Conservation (phyloP, 2,113 vertebrate genomes). For the Corythornis vintsioides region DNA sequence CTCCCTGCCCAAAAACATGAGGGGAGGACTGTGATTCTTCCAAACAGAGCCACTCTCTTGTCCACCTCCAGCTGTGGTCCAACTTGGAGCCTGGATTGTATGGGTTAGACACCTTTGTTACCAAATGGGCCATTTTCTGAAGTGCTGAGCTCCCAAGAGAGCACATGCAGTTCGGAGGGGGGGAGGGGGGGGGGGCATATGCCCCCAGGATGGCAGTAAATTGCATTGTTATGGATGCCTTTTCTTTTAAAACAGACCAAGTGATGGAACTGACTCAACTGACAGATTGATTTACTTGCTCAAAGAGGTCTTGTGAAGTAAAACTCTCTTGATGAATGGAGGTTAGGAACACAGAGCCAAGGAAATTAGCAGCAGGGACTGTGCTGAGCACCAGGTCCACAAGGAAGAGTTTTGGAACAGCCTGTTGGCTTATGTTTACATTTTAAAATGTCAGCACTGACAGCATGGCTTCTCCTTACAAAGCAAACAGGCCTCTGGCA, state of each 20-base stretch:
- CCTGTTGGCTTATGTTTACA: not conserved
- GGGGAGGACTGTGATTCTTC: not conserved
- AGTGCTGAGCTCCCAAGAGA: not conserved
- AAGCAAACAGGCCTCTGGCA: not conserved
- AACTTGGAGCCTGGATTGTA: not conserved
- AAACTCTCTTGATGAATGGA: not conserved
- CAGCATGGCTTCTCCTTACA: not conserved
- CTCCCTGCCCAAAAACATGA: not conserved
- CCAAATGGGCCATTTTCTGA: not conserved
- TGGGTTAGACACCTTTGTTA: not conserved
- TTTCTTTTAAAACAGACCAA: not conserved
- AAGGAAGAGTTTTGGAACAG: not conserved
- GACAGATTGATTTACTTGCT: not conserved
- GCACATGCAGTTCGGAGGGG: not conserved
- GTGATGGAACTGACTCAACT: not conserved
- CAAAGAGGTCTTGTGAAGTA: not conserved
- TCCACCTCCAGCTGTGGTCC: not conserved
- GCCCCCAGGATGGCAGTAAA: not conserved
- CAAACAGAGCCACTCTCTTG: not conserved
- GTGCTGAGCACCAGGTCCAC: not conserved
- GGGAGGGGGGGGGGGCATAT: not conserved
- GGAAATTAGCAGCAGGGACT: not conserved
- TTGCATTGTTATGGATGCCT: not conserved
- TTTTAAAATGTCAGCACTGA: not conserved
- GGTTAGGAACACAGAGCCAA: not conserved